A percentile compares a stretch with the other conserved stretches of the same genome.
These are phyloP conservation scores for Oreochromis aureus DNA, from an alignment of 2,113 vertebrate species.

Conservation along the genomic window DNA sequence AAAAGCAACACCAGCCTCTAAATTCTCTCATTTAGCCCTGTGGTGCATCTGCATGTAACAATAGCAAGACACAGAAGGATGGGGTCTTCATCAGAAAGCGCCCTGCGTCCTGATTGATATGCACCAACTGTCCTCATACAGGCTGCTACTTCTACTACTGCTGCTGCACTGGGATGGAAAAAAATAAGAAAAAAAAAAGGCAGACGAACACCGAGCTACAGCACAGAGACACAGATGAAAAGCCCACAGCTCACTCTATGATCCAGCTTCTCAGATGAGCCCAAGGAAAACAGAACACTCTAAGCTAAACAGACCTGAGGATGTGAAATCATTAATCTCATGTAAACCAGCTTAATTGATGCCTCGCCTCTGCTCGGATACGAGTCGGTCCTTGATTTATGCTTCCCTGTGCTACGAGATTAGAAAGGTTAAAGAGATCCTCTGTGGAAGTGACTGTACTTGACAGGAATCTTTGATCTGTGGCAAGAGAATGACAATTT, in stretches of 20 bases:
- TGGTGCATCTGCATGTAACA: not conserved
- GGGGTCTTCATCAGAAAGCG: slow-evolving; percentile 28
- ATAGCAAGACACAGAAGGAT: not conserved
- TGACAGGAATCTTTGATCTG: slow-evolving; percentile 30
- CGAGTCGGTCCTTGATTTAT: not conserved
- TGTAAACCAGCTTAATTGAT: slow-evolving; percentile 29
- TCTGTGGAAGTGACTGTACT: not conserved
- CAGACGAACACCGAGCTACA: slow-evolving; percentile 10
- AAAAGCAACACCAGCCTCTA: not conserved
- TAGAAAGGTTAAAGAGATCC: slow-evolving; percentile 19
- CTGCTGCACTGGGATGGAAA: slow-evolving; percentile 11
- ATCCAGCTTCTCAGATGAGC: slow-evolving; percentile 37
- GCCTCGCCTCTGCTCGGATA: not conserved
- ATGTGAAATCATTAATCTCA: slow-evolving; percentile 9
- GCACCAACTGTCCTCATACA: slow-evolving; percentile 54
- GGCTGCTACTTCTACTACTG: slow-evolving; percentile 26
- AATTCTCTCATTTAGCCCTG: not conserved
- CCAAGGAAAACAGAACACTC: slow-evolving; percentile 34
- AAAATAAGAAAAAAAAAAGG: not conserved
- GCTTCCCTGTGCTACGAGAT: not conserved
- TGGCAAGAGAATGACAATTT: not conserved
- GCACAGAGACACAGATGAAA: slow-evolving; percentile 47
- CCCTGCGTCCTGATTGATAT: slow-evolving; percentile 56
- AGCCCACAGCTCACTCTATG: slow-evolving; percentile 44
- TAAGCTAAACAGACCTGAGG: slow-evolving; percentile 25